Base-by-base conservation (phyloP, 2,113 vertebrate species). In the Oceanites oceanicus region DNA sequence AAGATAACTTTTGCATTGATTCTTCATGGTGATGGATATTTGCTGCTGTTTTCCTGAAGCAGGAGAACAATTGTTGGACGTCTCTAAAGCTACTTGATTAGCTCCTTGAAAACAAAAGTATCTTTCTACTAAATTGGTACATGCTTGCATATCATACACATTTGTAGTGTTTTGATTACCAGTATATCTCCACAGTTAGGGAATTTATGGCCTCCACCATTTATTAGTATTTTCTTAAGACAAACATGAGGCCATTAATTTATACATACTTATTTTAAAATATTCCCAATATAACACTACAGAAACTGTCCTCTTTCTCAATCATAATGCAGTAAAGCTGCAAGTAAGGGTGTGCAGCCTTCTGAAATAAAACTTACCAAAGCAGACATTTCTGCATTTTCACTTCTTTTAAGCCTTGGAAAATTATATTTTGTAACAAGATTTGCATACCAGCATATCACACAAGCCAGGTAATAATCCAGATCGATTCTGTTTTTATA, bases 21-120 rank as follows among this genome's bases (percentile, higher is more conserved):
- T 87, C 66, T 96, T 96, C 83, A 96, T 53, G 70, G 62, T 96
- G 91, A 95, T 76, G 76, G 87, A 94, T 97, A 96, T 82, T 95
- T 90, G 61, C 80, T 89, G 68, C 72, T 94, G 40, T 89, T 91
- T 76, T 94, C 56, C 76, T 2, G 38, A 77, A 92, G 58, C 70
- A 65, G 73, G 9, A 85, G 70, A 93, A 75, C 67, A 81, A 44
- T 75, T 89, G 66, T 45, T 91, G 81, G 73, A 61, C 74, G 94
- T 75, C 55, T 72, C 77, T 75, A 75, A 90, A 88, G n/a, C 34
- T 85, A 58, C 73, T 75, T 40, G 65, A 80, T 95, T 92, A 91
- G 34, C 38, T 90, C 49, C 47, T 79, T 82, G 90, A 68, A 92
- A 94, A 76, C 2, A n/a, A 75, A 94, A 78, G 30, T 25, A 45